These are phyloP conservation scores for Artemia sinica DNA, from an alignment of 2,888 invertebrate genomes.

Conservation along the genomic window DNA sequence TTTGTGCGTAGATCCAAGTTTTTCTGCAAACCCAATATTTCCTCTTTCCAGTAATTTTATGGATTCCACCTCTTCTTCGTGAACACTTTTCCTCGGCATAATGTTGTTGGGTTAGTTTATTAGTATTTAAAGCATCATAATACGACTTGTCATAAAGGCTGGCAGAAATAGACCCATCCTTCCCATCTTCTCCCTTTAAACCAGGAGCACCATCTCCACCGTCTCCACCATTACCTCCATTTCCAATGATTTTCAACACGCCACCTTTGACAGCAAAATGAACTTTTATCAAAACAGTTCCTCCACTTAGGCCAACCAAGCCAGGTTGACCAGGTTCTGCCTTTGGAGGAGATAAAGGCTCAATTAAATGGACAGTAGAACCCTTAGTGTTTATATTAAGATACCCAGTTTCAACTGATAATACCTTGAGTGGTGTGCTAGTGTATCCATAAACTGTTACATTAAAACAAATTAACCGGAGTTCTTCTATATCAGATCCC, in stretches of 20 bases:
- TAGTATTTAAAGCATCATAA: not conserved
- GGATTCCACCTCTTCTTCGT: not conserved
- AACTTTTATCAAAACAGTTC: not conserved
- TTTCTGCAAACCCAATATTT: not conserved
- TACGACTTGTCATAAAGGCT: not conserved
- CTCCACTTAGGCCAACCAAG: not conserved
- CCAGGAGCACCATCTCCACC: not conserved
- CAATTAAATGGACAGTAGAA: not conserved
- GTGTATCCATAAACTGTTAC: not conserved
- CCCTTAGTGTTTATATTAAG: not conserved
- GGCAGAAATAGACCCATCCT: not conserved
- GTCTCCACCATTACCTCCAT: not conserved
- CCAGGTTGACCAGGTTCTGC: not conserved
- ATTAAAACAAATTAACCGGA: not conserved
- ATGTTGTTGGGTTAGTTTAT: not conserved
- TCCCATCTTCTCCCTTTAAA: not conserved
- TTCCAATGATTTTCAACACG: not conserved
- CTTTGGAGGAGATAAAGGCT: not conserved
- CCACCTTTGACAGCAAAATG: not conserved
- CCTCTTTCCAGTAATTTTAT: not conserved
- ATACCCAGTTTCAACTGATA: not conserved
- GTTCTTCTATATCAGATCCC: not conserved
- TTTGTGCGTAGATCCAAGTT: not conserved
- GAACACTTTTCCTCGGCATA: not conserved
- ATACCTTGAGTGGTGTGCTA: not conserved